These are phyloP conservation scores for Caenorhabditis plicata DNA, from an alignment of 2,888 invertebrate species.

Conservation along the genomic window DNA sequence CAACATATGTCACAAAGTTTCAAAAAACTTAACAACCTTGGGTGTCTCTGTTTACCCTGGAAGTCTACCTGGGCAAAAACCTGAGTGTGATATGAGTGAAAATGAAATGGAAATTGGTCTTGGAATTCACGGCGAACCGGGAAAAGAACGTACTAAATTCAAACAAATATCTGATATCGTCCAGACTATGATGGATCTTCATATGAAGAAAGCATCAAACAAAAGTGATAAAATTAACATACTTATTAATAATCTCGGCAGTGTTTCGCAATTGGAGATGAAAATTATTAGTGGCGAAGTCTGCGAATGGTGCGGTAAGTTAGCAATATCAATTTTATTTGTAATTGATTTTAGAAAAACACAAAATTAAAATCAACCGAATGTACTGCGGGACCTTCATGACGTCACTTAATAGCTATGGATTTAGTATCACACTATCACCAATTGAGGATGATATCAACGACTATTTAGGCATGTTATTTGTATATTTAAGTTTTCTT, in stretches of 20 bases:
- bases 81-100: slow-evolving; percentile 72
- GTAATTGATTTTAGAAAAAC: slow-evolving; percentile 16
- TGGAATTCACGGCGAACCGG: slow-evolving; percentile 69
- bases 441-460: slow-evolving; percentile 55
- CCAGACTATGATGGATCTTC: slow-evolving; percentile 67
- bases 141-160: slow-evolving; percentile 69
- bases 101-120: slow-evolving; percentile 73
- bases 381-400: slow-evolving; percentile 67
- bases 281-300: slow-evolving; percentile 76
- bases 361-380: slow-evolving; percentile 58
- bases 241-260: slow-evolving; percentile 80
- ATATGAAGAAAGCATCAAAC: slow-evolving; percentile 65
- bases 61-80: slow-evolving; percentile 74
- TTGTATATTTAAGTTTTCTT: no score
- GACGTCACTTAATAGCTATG: slow-evolving; percentile 79
- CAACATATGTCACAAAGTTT: slow-evolving; percentile 53
- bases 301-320: slow-evolving; percentile 73
- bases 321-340: background rate
- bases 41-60: slow-evolving; percentile 76
- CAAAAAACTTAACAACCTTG: slow-evolving; percentile 71
- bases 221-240: slow-evolving; percentile 70
- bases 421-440: slow-evolving; percentile 76
- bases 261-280: slow-evolving; percentile 77
- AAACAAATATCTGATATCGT: slow-evolving; percentile 67
- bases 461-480: slow-evolving; percentile 41